Evolutionary conservation across 1,140 invertebrate species (phyloP).

Genomic region (Lamellibrachia luymesi): DNA sequence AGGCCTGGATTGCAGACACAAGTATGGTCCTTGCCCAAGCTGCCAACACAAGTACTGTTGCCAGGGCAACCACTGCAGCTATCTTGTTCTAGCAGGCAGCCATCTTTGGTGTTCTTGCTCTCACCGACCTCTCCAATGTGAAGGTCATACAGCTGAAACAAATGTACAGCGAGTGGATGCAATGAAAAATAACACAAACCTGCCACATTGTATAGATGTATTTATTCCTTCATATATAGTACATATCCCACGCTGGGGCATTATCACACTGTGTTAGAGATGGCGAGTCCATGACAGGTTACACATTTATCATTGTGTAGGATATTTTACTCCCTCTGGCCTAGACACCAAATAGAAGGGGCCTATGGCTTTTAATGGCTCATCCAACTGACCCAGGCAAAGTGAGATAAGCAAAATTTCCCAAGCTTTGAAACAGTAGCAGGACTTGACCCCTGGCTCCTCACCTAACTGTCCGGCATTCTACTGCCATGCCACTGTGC

Average conservation of each 20-base stretch:
- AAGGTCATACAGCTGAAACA: slow-evolving; percentile 77
- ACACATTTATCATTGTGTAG: too few species aligned
- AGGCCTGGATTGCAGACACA: slow-evolving; percentile 68
- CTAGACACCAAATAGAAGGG: too few species aligned
- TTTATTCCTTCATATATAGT: background rate
- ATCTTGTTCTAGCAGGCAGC: slow-evolving; percentile 75
- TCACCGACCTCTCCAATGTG: slow-evolving; percentile 75
- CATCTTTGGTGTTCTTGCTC: slow-evolving; percentile 74
- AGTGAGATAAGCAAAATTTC: background rate
- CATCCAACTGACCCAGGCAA: too few species aligned
- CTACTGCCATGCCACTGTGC: too few species aligned
- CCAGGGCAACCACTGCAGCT: slow-evolving; percentile 37
- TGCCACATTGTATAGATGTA: background rate
- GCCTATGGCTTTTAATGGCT: too few species aligned
- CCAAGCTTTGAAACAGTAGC: too few species aligned
- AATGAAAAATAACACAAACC: background rate
- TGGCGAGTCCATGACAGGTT: too few species aligned
- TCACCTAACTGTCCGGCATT: too few species aligned
- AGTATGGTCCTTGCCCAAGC: slow-evolving; percentile 61
- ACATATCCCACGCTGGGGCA: too few species aligned
- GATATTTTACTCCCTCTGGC: too few species aligned
- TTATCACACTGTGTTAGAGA: too few species aligned
- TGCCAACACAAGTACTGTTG: slow-evolving; percentile 77
- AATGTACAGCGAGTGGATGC: background rate
- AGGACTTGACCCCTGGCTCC: too few species aligned